These are phyloP conservation scores for Falco rusticolus DNA, from an alignment of 2,797 vertebrate genomes.

Conservation along the genomic window DNA sequence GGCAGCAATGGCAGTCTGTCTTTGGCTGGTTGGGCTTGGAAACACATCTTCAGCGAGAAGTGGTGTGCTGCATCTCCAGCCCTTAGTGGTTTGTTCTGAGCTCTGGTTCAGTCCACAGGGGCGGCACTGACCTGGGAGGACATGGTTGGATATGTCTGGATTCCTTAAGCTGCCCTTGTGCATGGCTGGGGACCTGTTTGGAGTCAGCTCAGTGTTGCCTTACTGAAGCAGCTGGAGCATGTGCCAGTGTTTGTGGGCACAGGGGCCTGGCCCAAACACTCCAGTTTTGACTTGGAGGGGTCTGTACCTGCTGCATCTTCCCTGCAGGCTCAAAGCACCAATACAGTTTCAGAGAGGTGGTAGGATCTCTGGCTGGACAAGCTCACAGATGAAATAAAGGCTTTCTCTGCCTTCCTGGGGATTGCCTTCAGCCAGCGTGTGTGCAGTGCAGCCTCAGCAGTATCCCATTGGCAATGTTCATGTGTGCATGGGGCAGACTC, in stretches of 20 bases:
- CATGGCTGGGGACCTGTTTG: neutral
- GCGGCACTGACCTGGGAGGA: neutral
- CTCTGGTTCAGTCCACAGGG: neutral
- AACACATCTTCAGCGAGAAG: neutral
- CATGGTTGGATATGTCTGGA: rapidly evolving
- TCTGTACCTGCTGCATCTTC: neutral
- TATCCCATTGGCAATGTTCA: neutral
- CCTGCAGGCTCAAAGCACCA: neutral
- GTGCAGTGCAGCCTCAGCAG: neutral
- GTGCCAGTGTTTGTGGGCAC: neutral
- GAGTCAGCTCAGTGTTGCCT: neutral
- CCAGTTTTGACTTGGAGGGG: neutral
- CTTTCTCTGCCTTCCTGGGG: neutral
- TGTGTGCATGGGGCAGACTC: neutral
- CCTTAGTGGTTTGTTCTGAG: neutral
- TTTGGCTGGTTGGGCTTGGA: neutral
- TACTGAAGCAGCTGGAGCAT: neutral
- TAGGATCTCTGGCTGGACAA: neutral
- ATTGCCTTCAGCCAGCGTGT: neutral
- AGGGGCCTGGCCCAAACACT: neutral
- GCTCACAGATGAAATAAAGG: neutral
- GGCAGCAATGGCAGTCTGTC: neutral
- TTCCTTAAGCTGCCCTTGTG: neutral
- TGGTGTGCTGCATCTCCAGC: neutral
- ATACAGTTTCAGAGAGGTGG: rapidly evolving